These are phyloP conservation scores for Belonocnema kinseyi DNA, from an alignment of 1,140 invertebrate species.

Conservation along the genomic window DNA sequence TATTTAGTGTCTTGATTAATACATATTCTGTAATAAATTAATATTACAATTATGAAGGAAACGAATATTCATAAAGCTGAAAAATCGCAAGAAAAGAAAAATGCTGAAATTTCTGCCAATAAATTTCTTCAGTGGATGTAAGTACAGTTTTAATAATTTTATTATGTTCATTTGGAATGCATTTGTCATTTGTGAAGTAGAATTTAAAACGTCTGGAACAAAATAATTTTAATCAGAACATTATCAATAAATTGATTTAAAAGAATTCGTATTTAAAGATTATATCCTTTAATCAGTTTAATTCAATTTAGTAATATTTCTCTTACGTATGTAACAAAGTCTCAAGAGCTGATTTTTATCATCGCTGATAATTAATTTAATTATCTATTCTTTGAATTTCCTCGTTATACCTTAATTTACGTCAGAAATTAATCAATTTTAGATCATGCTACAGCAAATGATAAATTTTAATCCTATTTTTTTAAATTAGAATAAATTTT, in stretches of 20 bases:
- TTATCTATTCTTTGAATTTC: neutral
- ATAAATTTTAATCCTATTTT: no score
- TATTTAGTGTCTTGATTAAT: no score
- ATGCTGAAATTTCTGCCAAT: neutral
- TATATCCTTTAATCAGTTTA: constrained; percentile 7
- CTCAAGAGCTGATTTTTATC: neutral
- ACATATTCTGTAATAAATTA: no score
- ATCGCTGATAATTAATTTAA: neutral
- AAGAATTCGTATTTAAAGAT: neutral
- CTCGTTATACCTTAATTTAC: no score
- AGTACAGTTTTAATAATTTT: neutral
- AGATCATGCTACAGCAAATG: no score
- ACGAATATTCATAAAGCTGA: neutral
- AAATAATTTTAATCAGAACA: no score
- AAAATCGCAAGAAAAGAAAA: neutral
- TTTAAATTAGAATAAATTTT: no score
- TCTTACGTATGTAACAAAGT: neutral
- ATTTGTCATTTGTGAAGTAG: neutral
- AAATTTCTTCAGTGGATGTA: constrained; percentile 10
- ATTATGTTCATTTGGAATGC: neutral
- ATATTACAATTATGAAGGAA: neutral
- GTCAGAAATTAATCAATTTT: no score
- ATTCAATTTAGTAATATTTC: neutral
- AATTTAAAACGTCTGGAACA: no score
- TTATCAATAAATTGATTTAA: no score